Percentiles rank a stretch among this genome's conserved stretches.
Conservation (phyloP, 2,888 invertebrate species). For the Epinotia bilunana region DNA sequence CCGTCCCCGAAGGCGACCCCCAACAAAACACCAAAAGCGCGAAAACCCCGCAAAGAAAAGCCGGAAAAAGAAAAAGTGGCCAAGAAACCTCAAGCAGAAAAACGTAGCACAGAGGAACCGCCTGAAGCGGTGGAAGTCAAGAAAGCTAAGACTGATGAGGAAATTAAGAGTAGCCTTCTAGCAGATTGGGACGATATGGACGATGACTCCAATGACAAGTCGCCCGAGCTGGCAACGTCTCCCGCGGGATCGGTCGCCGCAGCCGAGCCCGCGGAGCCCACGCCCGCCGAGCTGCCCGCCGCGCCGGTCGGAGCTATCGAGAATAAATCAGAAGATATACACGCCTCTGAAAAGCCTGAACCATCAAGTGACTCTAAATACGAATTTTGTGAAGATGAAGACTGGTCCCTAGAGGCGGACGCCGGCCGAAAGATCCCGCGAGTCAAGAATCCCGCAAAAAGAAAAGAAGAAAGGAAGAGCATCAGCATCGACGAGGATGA, state of each 20-base stretch:
- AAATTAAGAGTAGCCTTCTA: slow-evolving; percentile 88
- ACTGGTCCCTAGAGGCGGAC: slow-evolving; percentile 82
- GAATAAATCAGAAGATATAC: slow-evolving; percentile 56
- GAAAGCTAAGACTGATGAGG: slow-evolving; percentile 84
- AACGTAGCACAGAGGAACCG: slow-evolving; percentile 72
- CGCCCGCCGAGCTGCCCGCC: slow-evolving; percentile 69
- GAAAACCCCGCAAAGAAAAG: slow-evolving; percentile 60
- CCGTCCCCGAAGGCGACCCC: slow-evolving; percentile 59
- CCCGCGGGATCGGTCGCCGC: slow-evolving; percentile 63
- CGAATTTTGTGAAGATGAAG: slow-evolving; percentile 91
- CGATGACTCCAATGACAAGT: slow-evolving; percentile 73
- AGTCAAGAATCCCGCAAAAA: slow-evolving; percentile 77
- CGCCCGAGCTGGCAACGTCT: slow-evolving; percentile 60
- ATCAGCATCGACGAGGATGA: slow-evolving; percentile 77
- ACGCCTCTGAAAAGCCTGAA: slow-evolving; percentile 70
- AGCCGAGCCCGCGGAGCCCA: slow-evolving; percentile 71
- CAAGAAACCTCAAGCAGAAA: slow-evolving; percentile 72
- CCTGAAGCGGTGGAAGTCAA: slow-evolving; percentile 65
- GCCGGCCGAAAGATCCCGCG: slow-evolving; percentile 87
- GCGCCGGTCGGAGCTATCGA: slow-evolving; percentile 58
- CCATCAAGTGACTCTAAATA: slow-evolving; percentile 87
- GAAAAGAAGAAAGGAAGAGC: slow-evolving; percentile 74
- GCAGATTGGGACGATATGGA: slow-evolving; percentile 91
- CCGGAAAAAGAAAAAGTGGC: slow-evolving; percentile 52
- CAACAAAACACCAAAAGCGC: slow-evolving; percentile 65